Conservation (phyloP, 2,113 vertebrate species). For the Poeciliopsis prolifica region DNA sequence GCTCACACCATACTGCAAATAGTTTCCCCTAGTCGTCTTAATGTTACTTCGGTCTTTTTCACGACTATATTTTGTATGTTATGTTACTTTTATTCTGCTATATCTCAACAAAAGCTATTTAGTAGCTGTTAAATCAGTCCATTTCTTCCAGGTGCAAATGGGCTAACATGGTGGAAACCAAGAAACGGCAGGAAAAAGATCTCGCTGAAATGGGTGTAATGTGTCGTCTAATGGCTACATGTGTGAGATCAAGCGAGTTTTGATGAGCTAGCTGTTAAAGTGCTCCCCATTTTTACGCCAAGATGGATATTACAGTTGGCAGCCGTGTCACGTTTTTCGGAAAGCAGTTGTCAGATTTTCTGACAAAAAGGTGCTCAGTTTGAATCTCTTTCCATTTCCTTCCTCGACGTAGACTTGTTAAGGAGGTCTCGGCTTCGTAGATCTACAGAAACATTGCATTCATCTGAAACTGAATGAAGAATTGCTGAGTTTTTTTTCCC, state of each 20-base stretch:
- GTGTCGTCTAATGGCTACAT: conserved; percentile 67
- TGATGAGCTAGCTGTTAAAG: conserved; percentile 62
- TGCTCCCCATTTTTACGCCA: conserved; percentile 63
- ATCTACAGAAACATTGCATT: conserved; percentile 24
- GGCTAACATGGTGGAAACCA: conserved; percentile 8
- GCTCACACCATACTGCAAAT: not conserved
- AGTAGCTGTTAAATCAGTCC: conserved; percentile 32
- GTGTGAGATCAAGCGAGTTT: conserved; percentile 67
- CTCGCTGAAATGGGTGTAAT: conserved; percentile 56
- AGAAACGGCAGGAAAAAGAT: conserved; percentile 8
- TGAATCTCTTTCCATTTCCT: conserved; percentile 44
- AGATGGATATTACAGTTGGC: conserved; percentile 67
- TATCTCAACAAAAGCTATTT: conserved; percentile 8
- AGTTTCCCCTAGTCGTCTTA: not conserved
- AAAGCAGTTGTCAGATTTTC: conserved; percentile 61
- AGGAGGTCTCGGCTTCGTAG: conserved; percentile 17
- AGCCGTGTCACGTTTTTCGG: conserved; percentile 61
- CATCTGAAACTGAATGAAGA: conserved; percentile 39
- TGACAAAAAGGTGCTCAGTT: conserved; percentile 62
- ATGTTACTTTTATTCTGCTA: not conserved
- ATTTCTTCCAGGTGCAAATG: conserved; percentile 22
- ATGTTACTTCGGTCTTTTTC: not conserved
- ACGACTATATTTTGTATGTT: not conserved
- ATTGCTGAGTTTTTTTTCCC: conserved; percentile 19
- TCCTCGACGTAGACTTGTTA: not conserved